Conservation (phyloP, 2,113 vertebrate species). For the Syrrhaptes paradoxus region DNA sequence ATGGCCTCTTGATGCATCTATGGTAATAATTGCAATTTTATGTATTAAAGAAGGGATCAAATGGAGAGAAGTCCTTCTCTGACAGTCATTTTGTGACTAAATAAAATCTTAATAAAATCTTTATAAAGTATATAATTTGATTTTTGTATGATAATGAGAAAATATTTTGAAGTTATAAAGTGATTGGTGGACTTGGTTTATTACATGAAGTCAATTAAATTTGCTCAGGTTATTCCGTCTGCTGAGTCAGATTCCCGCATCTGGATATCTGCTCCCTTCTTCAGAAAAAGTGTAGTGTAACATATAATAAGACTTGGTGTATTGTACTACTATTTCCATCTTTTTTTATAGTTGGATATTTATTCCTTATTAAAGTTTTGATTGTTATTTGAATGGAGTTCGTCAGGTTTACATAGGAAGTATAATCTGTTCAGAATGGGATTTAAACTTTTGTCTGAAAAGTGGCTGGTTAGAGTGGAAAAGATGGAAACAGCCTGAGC, state of each 20-base stretch:
- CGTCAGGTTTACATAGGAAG: not conserved
- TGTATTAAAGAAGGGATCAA: not conserved
- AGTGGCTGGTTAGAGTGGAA: not conserved
- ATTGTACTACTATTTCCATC: not conserved
- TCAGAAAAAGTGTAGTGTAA: not conserved
- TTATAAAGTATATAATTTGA: not conserved
- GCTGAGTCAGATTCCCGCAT: not conserved
- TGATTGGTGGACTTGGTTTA: not conserved
- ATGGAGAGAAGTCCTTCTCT: not conserved
- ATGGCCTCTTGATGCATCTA: constrained; percentile 24
- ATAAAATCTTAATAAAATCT: not conserved
- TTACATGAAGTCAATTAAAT: not conserved
- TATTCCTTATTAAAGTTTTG: not conserved
- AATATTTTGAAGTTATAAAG: not conserved
- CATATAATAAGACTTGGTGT: not conserved
- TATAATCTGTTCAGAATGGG: not conserved
- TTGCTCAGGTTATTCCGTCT: not conserved
- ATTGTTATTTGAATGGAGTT: not conserved
- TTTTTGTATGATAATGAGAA: not conserved
- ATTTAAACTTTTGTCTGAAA: not conserved
- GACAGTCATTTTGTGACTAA: not conserved
- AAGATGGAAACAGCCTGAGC: not conserved
- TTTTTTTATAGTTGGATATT: not conserved
- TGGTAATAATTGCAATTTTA: constrained; percentile 62
- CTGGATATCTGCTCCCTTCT: not conserved